Evolutionary conservation across 2,888 invertebrate genomes (phyloP), one percentile per base, ranked within the genome.

Genomic region (Arge pagana): DNA sequence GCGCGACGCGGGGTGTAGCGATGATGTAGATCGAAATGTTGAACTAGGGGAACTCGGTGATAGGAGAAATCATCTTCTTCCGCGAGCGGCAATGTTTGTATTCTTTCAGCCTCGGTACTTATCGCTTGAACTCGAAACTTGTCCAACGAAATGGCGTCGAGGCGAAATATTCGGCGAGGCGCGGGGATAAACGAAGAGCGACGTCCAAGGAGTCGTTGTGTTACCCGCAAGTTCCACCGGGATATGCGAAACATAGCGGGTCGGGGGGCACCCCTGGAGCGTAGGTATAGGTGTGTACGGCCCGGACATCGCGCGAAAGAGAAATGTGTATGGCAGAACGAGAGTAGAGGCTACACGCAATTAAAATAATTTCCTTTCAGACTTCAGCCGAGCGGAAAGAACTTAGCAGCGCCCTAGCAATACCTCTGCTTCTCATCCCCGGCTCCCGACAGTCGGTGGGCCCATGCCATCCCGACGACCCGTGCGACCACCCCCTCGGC

Each of bases 281-380:
- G 11, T 11, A 16, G 4, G 40, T 18, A 18, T 3, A 5, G 10
- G 21, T 13, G 45, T 23, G 15, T 18, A 30, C 31, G 43, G 13
- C 31, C 21, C 41, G 23, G 11, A n/a, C n/a, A n/a, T n/a, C n/a
- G n/a, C n/a, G n/a, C n/a, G n/a, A 18, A 30, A 33, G 45, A 45
- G 45, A 45, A 45, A 45, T 45, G 31, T 35, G 45, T 45, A 35
- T 35, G 45, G 33, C 33, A 63, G 59, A 49, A 37, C 49, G 54
- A 54, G 67, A 68, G 67, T 67, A 69, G 74, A 71, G 71, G 71
- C 74, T 74, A 74, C 71, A 74, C 75, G 76, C 75, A 76, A 76
- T 76, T 76, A 76, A 76, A 76, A 76, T 76, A 76, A 76, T 76
- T 76, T 76, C 75, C 76, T 76, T 75, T 76, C 76, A 72, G 74